These are phyloP conservation scores for Aleiodes leptofemur DNA, from an alignment of 2,888 invertebrate genomes.

Conservation along the genomic window DNA sequence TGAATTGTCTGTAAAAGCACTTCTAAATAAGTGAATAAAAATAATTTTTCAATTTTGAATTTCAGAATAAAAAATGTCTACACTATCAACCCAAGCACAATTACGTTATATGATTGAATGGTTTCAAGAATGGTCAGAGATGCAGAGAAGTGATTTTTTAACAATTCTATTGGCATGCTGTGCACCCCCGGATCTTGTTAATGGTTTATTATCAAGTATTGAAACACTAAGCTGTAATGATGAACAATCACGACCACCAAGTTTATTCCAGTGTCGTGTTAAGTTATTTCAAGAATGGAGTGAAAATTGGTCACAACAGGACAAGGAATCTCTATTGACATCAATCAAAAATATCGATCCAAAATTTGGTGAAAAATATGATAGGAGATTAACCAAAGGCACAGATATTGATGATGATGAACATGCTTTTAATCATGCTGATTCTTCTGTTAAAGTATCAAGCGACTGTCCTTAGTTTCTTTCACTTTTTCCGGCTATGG, in stretches of 20 bases:
- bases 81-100: slow-evolving; percentile 82
- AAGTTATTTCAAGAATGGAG: slow-evolving; percentile 92
- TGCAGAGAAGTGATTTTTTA: slow-evolving; percentile 90
- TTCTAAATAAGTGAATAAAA: not conserved
- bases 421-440: not conserved
- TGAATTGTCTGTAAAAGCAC: not conserved
- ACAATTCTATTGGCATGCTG: slow-evolving; percentile 84
- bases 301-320: slow-evolving; percentile 85
- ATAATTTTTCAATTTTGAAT: slow-evolving; percentile 4
- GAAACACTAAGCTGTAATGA: slow-evolving; percentile 81
- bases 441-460: not conserved
- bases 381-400: slow-evolving; percentile 64
- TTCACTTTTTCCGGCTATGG: not conserved
- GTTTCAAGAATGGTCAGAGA: slow-evolving; percentile 93
- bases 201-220: slow-evolving; percentile 84
- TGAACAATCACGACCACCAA: slow-evolving; percentile 81
- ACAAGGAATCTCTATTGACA: slow-evolving; percentile 82
- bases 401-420: slow-evolving; percentile 47
- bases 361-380: slow-evolving; percentile 82
- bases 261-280: slow-evolving; percentile 89
- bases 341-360: slow-evolving; percentile 84
- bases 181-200: slow-evolving; percentile 80
- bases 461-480: not conserved
- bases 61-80: slow-evolving; percentile 69
- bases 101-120: slow-evolving; percentile 89